These are phyloP conservation scores for Dipodomys merriami DNA, from an alignment of 2,113 vertebrate genomes.

Conservation along the genomic window DNA sequence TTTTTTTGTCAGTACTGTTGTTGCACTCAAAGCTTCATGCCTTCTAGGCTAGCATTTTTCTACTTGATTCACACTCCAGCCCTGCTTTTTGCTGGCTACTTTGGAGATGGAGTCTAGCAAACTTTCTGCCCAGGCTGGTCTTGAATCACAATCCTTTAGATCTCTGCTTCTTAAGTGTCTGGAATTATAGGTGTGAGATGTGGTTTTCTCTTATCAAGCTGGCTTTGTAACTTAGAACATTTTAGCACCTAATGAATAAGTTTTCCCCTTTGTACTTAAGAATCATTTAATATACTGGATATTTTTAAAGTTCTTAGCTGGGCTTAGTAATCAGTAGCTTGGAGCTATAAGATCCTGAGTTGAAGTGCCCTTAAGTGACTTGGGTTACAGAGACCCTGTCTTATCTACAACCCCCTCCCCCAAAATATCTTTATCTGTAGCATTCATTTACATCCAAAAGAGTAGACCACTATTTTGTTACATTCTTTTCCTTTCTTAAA, in stretches of 20 bases:
- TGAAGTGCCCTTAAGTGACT: background rate
- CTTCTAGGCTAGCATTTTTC: too few species aligned
- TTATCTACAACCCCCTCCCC: background rate
- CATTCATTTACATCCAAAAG: constrained; percentile 42
- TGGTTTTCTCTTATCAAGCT: background rate
- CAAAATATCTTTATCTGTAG: background rate
- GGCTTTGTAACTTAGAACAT: background rate
- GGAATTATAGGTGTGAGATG: background rate
- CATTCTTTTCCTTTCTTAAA: background rate
- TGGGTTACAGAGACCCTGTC: background rate
- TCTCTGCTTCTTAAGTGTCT: too few species aligned
- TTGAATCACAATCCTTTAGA: too few species aligned
- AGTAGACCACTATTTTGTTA: background rate
- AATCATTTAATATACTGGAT: constrained; percentile 52
- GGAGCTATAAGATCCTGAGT: background rate
- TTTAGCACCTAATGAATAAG: constrained; percentile 26
- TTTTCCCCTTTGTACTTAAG: constrained; percentile 34
- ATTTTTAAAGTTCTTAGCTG: constrained; percentile 15
- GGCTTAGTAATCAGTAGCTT: background rate
- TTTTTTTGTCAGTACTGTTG: background rate
- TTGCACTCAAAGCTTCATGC: too few species aligned
- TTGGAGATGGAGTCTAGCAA: too few species aligned
- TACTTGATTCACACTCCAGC: too few species aligned
- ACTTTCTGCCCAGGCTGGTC: too few species aligned
- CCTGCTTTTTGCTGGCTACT: too few species aligned